These are phyloP conservation scores for Stegostoma tigrinum DNA, from an alignment of 2,113 vertebrate species.

Conservation along the genomic window DNA sequence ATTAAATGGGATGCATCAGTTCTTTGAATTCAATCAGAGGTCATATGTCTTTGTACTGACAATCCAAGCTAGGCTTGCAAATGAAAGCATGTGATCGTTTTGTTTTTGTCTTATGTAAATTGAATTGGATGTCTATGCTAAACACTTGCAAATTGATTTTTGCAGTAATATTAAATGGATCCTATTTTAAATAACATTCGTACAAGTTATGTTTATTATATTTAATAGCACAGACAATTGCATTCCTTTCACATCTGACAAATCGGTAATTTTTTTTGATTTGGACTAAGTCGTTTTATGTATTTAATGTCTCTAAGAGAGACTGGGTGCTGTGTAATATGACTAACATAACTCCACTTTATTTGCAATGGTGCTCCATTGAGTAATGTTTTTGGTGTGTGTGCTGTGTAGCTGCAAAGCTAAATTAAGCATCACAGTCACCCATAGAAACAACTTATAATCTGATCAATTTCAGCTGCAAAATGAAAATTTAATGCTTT, in stretches of 20 bases:
- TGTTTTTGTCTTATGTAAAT: not conserved
- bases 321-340: too few relatives aligned
- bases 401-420: not conserved
- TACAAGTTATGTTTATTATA: not conserved
- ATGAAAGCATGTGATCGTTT: not conserved
- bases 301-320: not conserved
- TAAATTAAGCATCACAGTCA: not conserved
- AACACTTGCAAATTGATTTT: not conserved
- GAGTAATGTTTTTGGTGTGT: not conserved
- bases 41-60: not conserved
- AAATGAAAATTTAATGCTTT: not conserved
- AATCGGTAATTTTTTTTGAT: not conserved
- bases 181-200: not conserved
- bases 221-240: not conserved
- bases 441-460: not conserved
- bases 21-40: not conserved
- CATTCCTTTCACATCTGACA: not conserved
- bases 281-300: not conserved
- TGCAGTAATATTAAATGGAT: not conserved
- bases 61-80: not conserved
- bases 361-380: not conserved
- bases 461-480: not conserved
- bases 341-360: not conserved
- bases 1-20: not conserved
- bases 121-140: not conserved